phyloP scores from a whole-genome alignment of 2,113 vertebrate genomes.

The Hemiprocne comata region DNA sequence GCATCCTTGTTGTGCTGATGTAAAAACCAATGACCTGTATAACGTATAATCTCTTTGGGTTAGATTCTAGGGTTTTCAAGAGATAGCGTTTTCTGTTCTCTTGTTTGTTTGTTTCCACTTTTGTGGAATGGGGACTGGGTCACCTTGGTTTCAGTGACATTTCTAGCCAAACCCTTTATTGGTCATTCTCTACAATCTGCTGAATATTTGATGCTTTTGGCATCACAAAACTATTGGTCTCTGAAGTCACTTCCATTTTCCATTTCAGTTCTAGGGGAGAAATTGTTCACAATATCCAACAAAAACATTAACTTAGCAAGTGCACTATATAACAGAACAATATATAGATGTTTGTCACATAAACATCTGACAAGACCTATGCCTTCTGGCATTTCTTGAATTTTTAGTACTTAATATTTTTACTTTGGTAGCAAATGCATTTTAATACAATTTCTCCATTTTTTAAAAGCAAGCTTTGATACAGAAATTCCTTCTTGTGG shows the following conservation, averaged over 20 bases:
- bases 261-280: constrained; percentile 22
- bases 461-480: not conserved
- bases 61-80: not conserved
- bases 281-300: constrained; percentile 31
- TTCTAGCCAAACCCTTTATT: not conserved
- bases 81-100: not conserved
- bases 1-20: not conserved
- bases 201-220: constrained; percentile 21
- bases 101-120: not conserved
- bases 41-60: not conserved
- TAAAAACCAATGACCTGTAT: not conserved
- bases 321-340: constrained; percentile 3
- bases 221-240: constrained; percentile 2
- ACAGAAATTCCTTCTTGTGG: not conserved
- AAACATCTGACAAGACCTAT: constrained; percentile 44
- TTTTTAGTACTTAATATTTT: constrained; percentile 54
- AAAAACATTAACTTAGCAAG: constrained; percentile 38
- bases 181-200: not conserved
- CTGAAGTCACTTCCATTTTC: constrained; percentile 40
- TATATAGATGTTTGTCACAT: constrained; percentile 36
- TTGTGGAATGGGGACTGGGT: not conserved
- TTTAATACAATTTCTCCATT: not conserved
- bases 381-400: constrained; percentile 52
- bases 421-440: constrained; percentile 33
- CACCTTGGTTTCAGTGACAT: not conserved